These are phyloP conservation scores for Galleria mellonella DNA, from an alignment of 1,140 invertebrate genomes.

Conservation along the genomic window DNA sequence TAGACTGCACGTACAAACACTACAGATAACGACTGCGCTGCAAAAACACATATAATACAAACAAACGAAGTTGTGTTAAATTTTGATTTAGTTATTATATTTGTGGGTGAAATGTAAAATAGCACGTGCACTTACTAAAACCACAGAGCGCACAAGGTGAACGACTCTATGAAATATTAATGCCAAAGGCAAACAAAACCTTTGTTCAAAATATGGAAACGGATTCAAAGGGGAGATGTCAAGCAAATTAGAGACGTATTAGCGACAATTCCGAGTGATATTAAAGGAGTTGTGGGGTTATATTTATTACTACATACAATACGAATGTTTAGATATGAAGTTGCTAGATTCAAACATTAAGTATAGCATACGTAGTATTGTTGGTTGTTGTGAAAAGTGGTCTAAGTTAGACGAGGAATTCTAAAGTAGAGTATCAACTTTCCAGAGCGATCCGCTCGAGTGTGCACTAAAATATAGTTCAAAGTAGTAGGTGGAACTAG, in stretches of 20 bases:
- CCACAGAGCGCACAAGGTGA: conserved; percentile 27
- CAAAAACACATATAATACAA: conserved; percentile 11
- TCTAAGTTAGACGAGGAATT: no score
- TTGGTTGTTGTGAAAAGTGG: no score
- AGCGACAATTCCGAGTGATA: conserved; percentile 20
- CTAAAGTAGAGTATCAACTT: conserved; percentile 16
- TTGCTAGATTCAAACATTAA: no score
- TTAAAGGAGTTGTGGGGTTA: conserved; percentile 17
- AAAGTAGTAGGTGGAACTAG: conserved; percentile 22
- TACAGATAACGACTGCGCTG: conserved; percentile 18
- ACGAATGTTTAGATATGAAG: neutral
- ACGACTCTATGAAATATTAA: conserved; percentile 31
- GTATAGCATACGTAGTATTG: no score
- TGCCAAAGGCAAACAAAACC: conserved; percentile 25
- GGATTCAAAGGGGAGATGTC: conserved; percentile 13
- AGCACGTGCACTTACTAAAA: conserved; percentile 15
- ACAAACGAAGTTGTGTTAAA: neutral
- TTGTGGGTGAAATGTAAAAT: neutral
- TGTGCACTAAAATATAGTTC: conserved; percentile 34
- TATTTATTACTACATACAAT: conserved; percentile 13
- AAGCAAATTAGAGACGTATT: conserved; percentile 29
- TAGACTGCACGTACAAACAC: conserved; percentile 20
- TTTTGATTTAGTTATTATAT: no score
- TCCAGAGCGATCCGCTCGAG: conserved; percentile 18
- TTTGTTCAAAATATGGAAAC: conserved; percentile 22